Evolutionary conservation across 2,888 invertebrate species (phyloP).

Genomic region (Phragmatobia fuliginosa): DNA sequence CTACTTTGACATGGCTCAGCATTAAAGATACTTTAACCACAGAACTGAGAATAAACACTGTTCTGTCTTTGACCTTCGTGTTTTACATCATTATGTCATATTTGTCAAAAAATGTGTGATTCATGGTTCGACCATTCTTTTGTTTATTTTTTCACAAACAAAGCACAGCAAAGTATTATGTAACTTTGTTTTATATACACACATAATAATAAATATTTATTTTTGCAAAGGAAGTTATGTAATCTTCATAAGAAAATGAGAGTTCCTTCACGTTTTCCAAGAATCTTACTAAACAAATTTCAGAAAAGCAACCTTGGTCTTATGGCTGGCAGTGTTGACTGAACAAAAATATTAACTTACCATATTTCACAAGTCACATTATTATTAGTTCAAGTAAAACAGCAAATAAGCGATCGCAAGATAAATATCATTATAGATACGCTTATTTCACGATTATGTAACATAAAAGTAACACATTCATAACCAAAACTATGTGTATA

Average conservation of each 20-base stretch:
- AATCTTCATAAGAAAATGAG: conserved; percentile 2
- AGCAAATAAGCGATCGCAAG: conserved; percentile 28
- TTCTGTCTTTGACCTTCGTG: not conserved
- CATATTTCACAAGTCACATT: conserved; percentile 41
- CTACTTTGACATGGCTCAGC: no score
- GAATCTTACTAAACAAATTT: conserved; percentile 13
- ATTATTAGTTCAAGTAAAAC: conserved; percentile 26
- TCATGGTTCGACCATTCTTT: not conserved
- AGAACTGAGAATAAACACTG: no score
- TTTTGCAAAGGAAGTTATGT: not conserved
- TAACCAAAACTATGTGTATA: no score
- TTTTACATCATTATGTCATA: not conserved
- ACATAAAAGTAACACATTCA: no score
- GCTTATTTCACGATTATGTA: no score
- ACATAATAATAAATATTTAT: not conserved
- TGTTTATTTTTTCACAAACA: not conserved
- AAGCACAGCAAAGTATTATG: not conserved
- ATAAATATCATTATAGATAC: no score
- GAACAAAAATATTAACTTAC: conserved; percentile 33
- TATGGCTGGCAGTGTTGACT: conserved; percentile 29
- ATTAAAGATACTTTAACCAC: not conserved
- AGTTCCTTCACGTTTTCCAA: conserved; percentile 11
- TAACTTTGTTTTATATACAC: not conserved
- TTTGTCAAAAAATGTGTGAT: conserved; percentile 3
- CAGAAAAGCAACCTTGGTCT: conserved; percentile 35